Evolutionary conservation across 2,797 vertebrate species (phyloP).

Genomic region (Streptopelia turtur): DNA sequence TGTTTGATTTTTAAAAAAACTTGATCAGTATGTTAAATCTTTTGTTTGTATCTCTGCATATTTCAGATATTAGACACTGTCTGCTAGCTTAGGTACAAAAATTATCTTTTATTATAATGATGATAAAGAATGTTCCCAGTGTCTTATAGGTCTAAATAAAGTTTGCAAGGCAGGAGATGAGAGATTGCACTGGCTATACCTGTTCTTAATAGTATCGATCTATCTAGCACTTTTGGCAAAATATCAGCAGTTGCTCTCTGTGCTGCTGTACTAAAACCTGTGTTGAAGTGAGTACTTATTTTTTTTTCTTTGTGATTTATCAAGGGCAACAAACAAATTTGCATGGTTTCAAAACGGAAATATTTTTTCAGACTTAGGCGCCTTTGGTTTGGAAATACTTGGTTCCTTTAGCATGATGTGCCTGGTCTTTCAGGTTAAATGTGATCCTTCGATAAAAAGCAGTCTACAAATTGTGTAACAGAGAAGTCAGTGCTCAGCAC

Average conservation of each 20-base stretch:
- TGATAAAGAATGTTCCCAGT: not conserved
- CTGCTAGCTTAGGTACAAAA: not conserved
- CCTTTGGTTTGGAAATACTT: constrained; percentile 1
- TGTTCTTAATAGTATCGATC: constrained; percentile 27
- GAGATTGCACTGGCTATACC: not conserved
- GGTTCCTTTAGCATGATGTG: fast-evolving
- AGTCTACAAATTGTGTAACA: not conserved
- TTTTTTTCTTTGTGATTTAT: not conserved
- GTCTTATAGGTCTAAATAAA: not conserved
- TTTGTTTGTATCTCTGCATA: not conserved
- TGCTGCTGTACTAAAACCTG: not conserved
- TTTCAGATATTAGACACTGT: not conserved
- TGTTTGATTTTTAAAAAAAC: not conserved
- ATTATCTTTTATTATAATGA: not conserved
- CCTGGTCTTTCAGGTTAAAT: constrained; percentile 57
- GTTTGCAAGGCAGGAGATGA: not conserved
- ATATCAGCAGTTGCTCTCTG: constrained; percentile 24
- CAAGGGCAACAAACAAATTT: not conserved
- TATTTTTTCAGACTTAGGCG: not conserved
- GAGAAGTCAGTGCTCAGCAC: not conserved
- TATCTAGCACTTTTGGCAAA: constrained; percentile 37
- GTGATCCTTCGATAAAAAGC: constrained; percentile 41
- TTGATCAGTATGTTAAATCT: not conserved
- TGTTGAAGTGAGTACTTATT: constrained; percentile 10
- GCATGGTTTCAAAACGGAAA: not conserved